Conservation (phyloP, 2,797 vertebrate species). For the Sciurus carolinensis region DNA sequence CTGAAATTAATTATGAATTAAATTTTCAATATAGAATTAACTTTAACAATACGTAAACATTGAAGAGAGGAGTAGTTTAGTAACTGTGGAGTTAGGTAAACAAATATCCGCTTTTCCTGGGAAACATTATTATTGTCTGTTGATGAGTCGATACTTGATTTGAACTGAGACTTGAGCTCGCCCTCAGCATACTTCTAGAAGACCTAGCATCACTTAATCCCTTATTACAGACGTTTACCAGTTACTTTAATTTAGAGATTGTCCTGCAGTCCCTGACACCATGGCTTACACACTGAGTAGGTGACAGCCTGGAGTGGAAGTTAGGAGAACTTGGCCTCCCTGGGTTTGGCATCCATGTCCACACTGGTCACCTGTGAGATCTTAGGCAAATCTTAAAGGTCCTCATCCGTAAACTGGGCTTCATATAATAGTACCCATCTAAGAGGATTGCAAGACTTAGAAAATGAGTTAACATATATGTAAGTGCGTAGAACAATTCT, state of each 20-base stretch:
- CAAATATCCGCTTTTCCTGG: background rate
- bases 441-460: background rate
- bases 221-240: background rate
- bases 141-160: constrained; percentile 6
- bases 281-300: background rate
- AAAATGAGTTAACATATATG: background rate
- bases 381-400: background rate
- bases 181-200: background rate
- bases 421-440: background rate
- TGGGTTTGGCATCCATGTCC: background rate
- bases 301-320: background rate
- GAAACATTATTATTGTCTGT: background rate
- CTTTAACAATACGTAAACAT: background rate
- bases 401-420: background rate
- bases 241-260: background rate
- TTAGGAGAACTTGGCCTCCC: background rate
- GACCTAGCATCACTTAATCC: background rate
- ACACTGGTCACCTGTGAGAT: background rate
- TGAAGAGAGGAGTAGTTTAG: background rate
- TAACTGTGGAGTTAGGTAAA: background rate
- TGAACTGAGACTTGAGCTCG: background rate
- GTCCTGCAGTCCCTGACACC: background rate
- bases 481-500: background rate
- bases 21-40: background rate
- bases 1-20: background rate